Evolutionary conservation across 2,888 invertebrate genomes (phyloP).

Genomic region (Congeria kusceri): DNA sequence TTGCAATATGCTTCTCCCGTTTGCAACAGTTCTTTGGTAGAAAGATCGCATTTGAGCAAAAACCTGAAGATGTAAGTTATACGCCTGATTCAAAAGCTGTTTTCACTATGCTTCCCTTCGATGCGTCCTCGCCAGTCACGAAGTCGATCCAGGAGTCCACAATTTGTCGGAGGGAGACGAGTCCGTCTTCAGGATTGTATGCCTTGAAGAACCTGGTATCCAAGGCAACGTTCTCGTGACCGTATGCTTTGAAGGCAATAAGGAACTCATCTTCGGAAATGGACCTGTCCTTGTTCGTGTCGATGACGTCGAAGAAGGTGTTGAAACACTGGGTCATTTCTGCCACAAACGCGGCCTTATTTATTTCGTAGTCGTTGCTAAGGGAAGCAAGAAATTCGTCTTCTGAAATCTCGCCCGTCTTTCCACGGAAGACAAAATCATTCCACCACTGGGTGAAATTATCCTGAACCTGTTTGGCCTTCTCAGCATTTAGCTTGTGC

Average conservation of each 20-base stretch:
- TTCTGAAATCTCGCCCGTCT: constrained; percentile 55
- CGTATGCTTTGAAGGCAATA: constrained; percentile 70
- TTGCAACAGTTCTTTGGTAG: no score
- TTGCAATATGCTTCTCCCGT: no score
- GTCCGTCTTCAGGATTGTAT: constrained; percentile 56
- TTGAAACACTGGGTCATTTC: constrained; percentile 66
- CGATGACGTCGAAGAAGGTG: constrained; percentile 71
- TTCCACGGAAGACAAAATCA: constrained; percentile 62
- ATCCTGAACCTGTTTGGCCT: constrained; percentile 55
- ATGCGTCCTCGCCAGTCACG: constrained; percentile 27
- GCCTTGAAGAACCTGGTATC: constrained; percentile 66
- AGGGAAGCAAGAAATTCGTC: constrained; percentile 53
- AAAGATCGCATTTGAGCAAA: background rate
- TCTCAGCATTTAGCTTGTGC: constrained; percentile 61
- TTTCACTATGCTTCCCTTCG: constrained; percentile 62
- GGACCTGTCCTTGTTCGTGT: constrained; percentile 70
- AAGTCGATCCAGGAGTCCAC: constrained; percentile 68
- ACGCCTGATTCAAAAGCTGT: constrained; percentile 63
- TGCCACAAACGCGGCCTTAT: constrained; percentile 57
- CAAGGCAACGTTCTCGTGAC: constrained; percentile 69
- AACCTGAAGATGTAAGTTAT: constrained; percentile 16
- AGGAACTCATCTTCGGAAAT: constrained; percentile 70
- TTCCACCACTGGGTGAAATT: constrained; percentile 70
- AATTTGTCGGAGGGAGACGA: constrained; percentile 64
- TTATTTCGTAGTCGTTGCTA: constrained; percentile 36